A percentile compares a stretch with the other conserved stretches of the same genome.
Evolutionary conservation across 2,797 vertebrate genomes (phyloP).

Genomic region (Smutsia gigantea): DNA sequence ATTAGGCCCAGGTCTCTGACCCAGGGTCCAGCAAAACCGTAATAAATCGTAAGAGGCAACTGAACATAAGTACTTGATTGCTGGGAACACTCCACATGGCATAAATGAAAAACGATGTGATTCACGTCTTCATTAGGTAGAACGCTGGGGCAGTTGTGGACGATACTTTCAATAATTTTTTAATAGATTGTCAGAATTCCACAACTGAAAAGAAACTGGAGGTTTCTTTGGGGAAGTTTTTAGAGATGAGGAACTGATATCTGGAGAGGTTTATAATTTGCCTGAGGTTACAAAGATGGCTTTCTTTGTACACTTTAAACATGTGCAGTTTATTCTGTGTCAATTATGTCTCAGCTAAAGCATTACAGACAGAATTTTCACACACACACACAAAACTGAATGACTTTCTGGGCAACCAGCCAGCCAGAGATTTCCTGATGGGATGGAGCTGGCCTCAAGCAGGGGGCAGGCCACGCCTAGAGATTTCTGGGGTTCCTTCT

Average conservation of each 20-base stretch:
- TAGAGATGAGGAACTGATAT: not conserved
- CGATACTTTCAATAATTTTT: not conserved
- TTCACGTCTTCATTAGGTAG: not conserved
- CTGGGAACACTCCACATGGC: not conserved
- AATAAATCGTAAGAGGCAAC: not conserved
- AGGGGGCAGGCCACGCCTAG: no score
- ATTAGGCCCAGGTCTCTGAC: conserved; percentile 39
- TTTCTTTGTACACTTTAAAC: not conserved
- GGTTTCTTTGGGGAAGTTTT: not conserved
- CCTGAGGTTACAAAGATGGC: not conserved
- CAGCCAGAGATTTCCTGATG: not conserved
- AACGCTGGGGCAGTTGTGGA: not conserved
- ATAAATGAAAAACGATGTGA: not conserved
- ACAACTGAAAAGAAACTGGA: not conserved
- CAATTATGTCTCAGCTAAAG: not conserved
- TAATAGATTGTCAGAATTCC: not conserved
- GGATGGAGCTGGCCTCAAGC: not conserved
- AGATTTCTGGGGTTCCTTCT: not conserved
- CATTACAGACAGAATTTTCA: not conserved
- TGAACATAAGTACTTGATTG: not conserved
- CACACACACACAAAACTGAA: not conserved
- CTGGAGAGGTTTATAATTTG: not conserved
- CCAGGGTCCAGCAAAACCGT: not conserved
- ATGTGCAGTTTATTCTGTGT: not conserved
- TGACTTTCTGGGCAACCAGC: not conserved